These are phyloP conservation scores for Mus spretus DNA, from an alignment of 2,797 vertebrate species.

Conservation along the genomic window DNA sequence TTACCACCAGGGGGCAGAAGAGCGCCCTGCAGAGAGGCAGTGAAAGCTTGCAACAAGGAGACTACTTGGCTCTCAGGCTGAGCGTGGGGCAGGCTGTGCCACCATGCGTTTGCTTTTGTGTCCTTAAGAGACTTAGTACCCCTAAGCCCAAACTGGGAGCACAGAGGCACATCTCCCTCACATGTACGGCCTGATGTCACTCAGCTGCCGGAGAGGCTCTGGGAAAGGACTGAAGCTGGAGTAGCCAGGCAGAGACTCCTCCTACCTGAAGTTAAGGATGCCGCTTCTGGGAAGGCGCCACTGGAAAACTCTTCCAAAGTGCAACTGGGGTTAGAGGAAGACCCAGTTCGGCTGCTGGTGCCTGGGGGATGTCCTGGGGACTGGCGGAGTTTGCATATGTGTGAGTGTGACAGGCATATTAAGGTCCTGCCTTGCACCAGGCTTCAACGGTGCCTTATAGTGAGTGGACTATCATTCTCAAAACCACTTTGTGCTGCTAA, in stretches of 20 bases:
- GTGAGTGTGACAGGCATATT: no score
- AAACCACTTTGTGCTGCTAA: no score
- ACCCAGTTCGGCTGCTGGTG: background rate
- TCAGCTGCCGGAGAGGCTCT: background rate
- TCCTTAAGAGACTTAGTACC: background rate
- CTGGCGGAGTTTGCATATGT: background rate
- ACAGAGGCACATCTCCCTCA: background rate
- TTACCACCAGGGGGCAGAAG: slow-evolving; percentile 42
- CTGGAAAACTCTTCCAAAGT: background rate
- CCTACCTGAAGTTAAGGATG: background rate
- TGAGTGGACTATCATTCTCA: background rate
- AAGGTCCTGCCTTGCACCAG: no score
- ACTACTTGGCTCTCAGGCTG: background rate
- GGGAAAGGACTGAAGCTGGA: background rate
- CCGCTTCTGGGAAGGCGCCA: background rate
- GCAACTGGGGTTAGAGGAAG: background rate
- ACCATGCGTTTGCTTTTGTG: background rate
- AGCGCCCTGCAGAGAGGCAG: background rate
- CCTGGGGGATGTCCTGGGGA: background rate
- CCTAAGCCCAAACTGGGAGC: background rate
- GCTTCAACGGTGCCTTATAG: background rate
- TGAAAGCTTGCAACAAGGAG: fast-evolving
- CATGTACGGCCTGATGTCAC: no score
- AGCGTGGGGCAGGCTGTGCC: background rate
- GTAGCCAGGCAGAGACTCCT: background rate